Base-by-base conservation (phyloP, 2,113 vertebrate genomes). In the Macaca fascicularis region DNA sequence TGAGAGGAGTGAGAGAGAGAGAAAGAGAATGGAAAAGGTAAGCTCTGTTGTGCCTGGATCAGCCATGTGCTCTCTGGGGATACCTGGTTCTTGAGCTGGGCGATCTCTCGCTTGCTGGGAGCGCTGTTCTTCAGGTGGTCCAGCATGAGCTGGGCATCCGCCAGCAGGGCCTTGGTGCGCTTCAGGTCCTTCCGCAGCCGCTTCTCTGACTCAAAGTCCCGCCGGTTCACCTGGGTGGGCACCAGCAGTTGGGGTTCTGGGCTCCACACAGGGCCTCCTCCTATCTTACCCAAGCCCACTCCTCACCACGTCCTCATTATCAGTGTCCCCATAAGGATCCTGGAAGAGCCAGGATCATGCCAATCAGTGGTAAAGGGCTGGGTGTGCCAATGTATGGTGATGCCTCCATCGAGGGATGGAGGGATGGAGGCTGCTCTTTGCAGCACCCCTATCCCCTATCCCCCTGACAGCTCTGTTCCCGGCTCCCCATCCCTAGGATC, bases 41-140 rank as follows among this genome's bases (percentile, higher is more conserved):
- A 80, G 76, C 30, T 48, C 30, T 6, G 27, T 4, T 7, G 50
- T 3, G 22, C 72, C 40, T n/a, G 59, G 59, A 43, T 76, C 27
- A 67, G 27, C 2, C 6, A 0, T 3, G 1, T n/a, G 11, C 19
- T 48, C 48, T 35, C 40, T 16, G n/a, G 23, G 17, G 50, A 25
- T 95, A 99, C 99, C 99, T 99, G 99, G 97, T 99, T 99, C 97
- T 99, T 99, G 82, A 99, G 99, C 98, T 99, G 99, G 2, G 99
- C 99, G 0, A 99, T 99, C 98, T 99, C 99, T 97, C 99, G 99
- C 98, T 99, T 99, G 99, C 99, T 99, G 93, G 99, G 99, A 0
- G 99, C 99, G 0, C 99, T 99, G 99, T 99, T 99, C 98, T 99
- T 99, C 89, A 99, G 99, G 98, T 99, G 99, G 98, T 99, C 99